Conservation (phyloP, 2,113 vertebrate species). For the Excalfactoria chinensis region DNA sequence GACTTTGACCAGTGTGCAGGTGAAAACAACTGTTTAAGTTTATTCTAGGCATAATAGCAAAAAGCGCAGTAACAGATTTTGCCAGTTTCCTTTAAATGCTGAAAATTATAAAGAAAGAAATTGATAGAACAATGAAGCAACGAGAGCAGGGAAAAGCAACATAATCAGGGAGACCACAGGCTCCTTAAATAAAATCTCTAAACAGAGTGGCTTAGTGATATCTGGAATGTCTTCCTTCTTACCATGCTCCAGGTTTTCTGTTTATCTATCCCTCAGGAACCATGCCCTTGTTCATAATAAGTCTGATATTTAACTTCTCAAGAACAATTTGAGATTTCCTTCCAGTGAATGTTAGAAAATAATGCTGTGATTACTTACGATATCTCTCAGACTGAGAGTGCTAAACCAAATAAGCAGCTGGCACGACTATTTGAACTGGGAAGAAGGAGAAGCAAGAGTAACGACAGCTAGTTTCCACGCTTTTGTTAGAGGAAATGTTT, state of each 20-base stretch:
- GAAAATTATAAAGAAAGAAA: not conserved
- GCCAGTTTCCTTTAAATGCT: not conserved
- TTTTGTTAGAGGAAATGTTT: constrained; percentile 51
- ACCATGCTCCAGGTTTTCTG: not conserved
- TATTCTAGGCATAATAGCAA: not conserved
- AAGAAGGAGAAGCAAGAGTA: constrained; percentile 51
- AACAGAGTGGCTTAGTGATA: not conserved
- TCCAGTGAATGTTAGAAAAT: constrained; percentile 44
- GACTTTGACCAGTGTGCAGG: not conserved
- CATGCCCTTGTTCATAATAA: not conserved
- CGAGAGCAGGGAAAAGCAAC: not conserved
- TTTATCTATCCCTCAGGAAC: not conserved
- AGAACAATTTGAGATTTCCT: constrained; percentile 62
- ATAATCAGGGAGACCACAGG: not conserved
- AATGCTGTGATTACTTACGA: not conserved
- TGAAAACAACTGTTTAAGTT: not conserved
- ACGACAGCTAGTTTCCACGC: constrained; percentile 43
- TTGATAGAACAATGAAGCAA: not conserved
- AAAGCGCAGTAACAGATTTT: not conserved
- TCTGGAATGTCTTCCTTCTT: not conserved
- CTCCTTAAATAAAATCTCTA: not conserved
- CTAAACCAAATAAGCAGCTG: constrained; percentile 33
- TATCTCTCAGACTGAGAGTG: constrained; percentile 26
- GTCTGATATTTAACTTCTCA: constrained; percentile 32
- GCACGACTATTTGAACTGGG: not conserved